These are phyloP conservation scores for Danio aesculapii DNA, from an alignment of 2,797 vertebrate genomes.

Conservation along the genomic window DNA sequence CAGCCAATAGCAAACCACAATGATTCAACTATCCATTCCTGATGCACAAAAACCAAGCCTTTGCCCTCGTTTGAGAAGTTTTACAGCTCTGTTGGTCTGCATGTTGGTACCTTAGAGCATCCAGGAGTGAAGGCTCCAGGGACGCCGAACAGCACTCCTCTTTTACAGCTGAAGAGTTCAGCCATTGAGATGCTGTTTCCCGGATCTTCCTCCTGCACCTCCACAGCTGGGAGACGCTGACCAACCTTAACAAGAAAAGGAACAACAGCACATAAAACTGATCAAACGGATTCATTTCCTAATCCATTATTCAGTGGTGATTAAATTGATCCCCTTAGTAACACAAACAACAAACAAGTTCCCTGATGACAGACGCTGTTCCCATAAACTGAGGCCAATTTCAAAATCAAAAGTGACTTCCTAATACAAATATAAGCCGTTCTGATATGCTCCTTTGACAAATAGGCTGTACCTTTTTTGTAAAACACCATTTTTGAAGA, in stretches of 20 bases:
- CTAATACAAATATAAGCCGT: too few species aligned
- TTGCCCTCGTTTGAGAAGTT: too few species aligned
- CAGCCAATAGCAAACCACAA: too few species aligned
- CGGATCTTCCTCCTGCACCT: slow-evolving; percentile 86
- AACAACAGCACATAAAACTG: not conserved
- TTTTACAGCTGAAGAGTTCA: slow-evolving; percentile 88
- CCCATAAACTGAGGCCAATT: not conserved
- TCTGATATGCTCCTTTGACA: too few species aligned
- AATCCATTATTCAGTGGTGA: not conserved
- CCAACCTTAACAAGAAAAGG: slow-evolving; percentile 76
- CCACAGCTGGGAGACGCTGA: slow-evolving; percentile 81
- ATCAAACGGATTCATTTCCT: not conserved
- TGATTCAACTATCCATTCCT: too few species aligned
- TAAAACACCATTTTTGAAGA: too few species aligned
- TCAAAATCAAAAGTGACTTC: not conserved
- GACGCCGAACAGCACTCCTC: slow-evolving; percentile 89
- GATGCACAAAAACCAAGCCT: too few species aligned
- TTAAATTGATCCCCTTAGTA: not conserved
- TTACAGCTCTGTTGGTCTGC: too few species aligned
- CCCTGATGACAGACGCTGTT: not conserved
- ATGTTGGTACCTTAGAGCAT: slow-evolving; percentile 84
- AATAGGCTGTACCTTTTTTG: too few species aligned
- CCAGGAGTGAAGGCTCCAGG: slow-evolving; percentile 92
- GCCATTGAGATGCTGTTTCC: slow-evolving; percentile 83
- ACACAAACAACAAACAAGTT: not conserved